Evolutionary conservation across 2,888 invertebrate species (phyloP).

Genomic region (Andricus curvator): DNA sequence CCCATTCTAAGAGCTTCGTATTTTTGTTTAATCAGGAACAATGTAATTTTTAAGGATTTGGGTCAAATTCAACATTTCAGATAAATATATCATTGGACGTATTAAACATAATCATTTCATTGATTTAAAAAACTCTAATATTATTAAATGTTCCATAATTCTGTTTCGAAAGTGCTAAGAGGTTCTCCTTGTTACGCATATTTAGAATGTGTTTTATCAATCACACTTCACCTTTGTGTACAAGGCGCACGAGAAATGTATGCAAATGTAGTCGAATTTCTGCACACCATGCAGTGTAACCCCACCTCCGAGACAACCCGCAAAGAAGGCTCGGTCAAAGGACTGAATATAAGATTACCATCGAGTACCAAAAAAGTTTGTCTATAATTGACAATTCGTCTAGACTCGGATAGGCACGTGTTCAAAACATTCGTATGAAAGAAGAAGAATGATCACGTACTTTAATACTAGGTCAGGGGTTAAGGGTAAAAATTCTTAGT

Average conservation of each 20-base stretch:
- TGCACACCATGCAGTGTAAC: background rate
- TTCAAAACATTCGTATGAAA: background rate
- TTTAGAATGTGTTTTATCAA: slow-evolving; percentile 1
- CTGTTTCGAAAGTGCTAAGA: background rate
- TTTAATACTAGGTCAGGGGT: too few relatives aligned
- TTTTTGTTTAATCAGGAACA: too few relatives aligned
- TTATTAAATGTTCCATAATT: background rate
- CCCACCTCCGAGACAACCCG: background rate
- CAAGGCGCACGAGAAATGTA: background rate
- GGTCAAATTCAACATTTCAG: too few relatives aligned
- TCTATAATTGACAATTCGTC: background rate
- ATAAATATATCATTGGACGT: too few relatives aligned
- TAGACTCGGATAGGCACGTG: background rate
- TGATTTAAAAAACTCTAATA: too few relatives aligned
- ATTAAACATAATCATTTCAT: too few relatives aligned
- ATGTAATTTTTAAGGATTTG: too few relatives aligned
- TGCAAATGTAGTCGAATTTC: background rate
- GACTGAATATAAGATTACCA: background rate
- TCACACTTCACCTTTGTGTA: background rate
- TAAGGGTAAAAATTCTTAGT: too few relatives aligned
- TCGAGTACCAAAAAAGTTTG: background rate
- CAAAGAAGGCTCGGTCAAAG: background rate
- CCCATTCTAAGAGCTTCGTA: too few relatives aligned
- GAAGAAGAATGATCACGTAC: too few relatives aligned
- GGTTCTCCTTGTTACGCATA: background rate